These are phyloP conservation scores for Melanophora roralis DNA, from an alignment of 2,888 invertebrate species.

Conservation along the genomic window DNA sequence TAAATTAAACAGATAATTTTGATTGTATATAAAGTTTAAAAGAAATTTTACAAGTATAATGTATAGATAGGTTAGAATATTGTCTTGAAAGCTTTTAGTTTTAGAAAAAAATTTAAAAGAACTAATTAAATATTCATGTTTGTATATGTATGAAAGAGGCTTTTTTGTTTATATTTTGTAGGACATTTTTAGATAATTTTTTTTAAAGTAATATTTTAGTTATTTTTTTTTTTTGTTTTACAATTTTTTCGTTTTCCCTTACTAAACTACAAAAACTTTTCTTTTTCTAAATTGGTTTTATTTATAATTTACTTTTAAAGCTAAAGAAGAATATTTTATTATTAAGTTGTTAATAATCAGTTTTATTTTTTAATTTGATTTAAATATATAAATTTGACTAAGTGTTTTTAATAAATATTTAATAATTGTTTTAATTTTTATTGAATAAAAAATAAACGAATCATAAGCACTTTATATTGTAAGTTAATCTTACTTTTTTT, in stretches of 20 bases:
- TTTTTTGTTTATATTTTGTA: background rate
- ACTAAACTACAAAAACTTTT: constrained; percentile 52
- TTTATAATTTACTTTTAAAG: constrained; percentile 47
- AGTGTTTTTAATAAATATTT: constrained; percentile 28
- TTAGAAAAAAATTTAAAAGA: constrained; percentile 30
- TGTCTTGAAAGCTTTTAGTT: constrained; percentile 42
- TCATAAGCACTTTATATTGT: constrained; percentile 60
- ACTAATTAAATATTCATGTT: background rate
- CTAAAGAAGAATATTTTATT: constrained; percentile 49
- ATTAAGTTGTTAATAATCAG: constrained; percentile 26
- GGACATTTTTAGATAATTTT: background rate
- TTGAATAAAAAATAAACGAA: constrained; percentile 57
- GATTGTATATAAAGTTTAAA: constrained; percentile 21
- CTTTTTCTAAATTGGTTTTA: constrained; percentile 22
- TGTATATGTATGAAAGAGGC: background rate
- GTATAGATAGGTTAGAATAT: constrained; percentile 30
- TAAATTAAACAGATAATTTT: constrained; percentile 6
- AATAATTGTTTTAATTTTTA: constrained; percentile 40
- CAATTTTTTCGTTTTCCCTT: constrained; percentile 20
- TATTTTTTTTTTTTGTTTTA: constrained; percentile 27
- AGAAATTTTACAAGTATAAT: background rate
- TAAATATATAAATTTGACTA: constrained; percentile 41
- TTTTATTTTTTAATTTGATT: constrained; percentile 27
- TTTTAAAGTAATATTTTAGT: background rate
- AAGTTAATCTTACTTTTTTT: constrained; percentile 44